Evolutionary conservation across 2,888 invertebrate genomes (phyloP), one percentile per base, ranked within the genome.

Genomic region (Cantharis lateralis): DNA sequence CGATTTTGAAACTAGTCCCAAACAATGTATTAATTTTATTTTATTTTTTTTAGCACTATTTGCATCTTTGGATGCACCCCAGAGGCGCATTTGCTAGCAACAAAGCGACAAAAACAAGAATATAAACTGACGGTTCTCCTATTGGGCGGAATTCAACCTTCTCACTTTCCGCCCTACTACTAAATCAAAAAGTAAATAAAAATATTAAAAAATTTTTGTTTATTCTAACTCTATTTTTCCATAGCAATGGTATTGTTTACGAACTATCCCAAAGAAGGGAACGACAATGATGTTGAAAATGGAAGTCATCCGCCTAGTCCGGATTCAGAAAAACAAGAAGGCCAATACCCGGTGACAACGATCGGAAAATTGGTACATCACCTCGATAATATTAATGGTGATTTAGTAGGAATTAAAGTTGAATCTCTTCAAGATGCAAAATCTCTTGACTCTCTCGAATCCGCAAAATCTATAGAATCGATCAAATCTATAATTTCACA

Each of bases 141-240:
- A 15, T 71, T 78, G 69, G 75, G 78, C 66, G 74, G 78, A 15
- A 78, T 78, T 61, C 77, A 77, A 71, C 77, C 76, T 73, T 62
- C 66, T 20, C 70, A 20, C 10, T 32, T 69, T 48, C 28, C 72
- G 16, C 70, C 68, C 15, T 68, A 48, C 24, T n/a, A 20, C 15
- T 64, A 72, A 20, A 15, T 10, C 20, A 72, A 18, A 1, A 66
- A 32, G 69, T 28, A 24, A 24, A 66, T 18, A 24, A 66, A 24
- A 20, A 66, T n/a, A 18, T 9, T 18, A 0, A 13, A 24, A 10
- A 66, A 66, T n/a, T 5, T 66, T 66, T 11, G 9, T 2, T 64
- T n/a, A 18, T 2, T 16, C 7, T 66, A 28, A 32, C 2, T 15
- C 3, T 16, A 13, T 18, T 69, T n/a, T 64, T 32, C n/a, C 24